These are phyloP conservation scores for Heloderma charlesbogerti DNA, from an alignment of 2,113 vertebrate genomes.

Conservation along the genomic window DNA sequence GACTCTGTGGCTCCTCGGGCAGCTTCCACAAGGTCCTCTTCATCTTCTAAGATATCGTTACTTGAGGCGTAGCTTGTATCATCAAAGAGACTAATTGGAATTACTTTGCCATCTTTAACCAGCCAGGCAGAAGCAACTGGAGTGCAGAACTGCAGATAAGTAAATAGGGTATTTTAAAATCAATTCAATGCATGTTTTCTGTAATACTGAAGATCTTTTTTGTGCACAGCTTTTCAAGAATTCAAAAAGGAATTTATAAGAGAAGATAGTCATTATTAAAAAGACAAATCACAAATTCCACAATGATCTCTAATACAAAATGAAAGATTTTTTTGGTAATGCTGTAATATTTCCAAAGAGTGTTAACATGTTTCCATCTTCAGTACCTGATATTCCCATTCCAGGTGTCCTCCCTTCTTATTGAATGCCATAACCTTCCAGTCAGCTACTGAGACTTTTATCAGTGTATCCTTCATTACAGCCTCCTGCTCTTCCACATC, in stretches of 20 bases:
- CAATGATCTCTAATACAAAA: slow-evolving; percentile 22
- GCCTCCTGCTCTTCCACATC: slow-evolving; percentile 86
- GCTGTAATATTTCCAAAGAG: not conserved
- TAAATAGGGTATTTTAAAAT: slow-evolving; percentile 1
- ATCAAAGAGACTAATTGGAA: slow-evolving; percentile 95
- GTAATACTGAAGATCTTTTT: not conserved
- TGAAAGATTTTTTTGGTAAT: not conserved
- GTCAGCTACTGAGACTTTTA: slow-evolving; percentile 96
- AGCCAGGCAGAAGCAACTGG: slow-evolving; percentile 98
- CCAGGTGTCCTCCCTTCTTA: slow-evolving; percentile 86
- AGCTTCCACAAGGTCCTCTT: slow-evolving; percentile 87
- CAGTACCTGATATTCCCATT: slow-evolving; percentile 96
- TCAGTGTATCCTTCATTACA: slow-evolving; percentile 86
- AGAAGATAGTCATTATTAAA: not conserved
- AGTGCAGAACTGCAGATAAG: slow-evolving; percentile 88
- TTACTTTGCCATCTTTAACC: slow-evolving; percentile 92
- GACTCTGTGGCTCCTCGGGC: slow-evolving; percentile 88
- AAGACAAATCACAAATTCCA: not conserved
- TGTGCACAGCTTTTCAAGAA: not conserved
- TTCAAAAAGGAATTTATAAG: not conserved
- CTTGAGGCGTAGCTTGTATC: slow-evolving; percentile 87
- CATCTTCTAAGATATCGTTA: slow-evolving; percentile 83
- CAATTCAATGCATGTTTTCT: not conserved
- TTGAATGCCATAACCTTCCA: slow-evolving; percentile 98
- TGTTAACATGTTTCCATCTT: slow-evolving; percentile 2